Conservation (phyloP, 2,113 vertebrate species). For the Zosterops pallidus region DNA sequence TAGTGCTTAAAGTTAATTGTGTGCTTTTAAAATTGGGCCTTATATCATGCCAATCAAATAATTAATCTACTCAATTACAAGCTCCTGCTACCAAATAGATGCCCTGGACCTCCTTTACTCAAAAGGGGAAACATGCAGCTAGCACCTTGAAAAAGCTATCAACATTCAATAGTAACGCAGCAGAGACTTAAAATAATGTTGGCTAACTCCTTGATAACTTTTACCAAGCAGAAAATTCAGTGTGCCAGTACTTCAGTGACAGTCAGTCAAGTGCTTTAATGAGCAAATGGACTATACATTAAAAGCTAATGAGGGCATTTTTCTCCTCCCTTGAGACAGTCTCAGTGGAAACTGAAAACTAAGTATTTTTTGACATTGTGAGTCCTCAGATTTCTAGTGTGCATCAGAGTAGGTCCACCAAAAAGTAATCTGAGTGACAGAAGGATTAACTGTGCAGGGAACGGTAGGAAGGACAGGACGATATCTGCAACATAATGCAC, state of each 20-base stretch:
- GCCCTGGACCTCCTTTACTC: neutral
- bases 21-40: neutral
- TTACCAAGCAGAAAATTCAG: neutral
- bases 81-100: neutral
- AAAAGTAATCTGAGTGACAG: neutral
- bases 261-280: neutral
- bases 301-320: neutral
- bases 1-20: neutral
- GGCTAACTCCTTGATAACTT: neutral
- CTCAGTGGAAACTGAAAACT: neutral
- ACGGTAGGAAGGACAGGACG: neutral
- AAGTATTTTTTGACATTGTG: neutral
- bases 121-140: neutral
- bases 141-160: neutral
- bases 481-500: neutral
- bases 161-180: neutral
- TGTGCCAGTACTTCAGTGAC: neutral
- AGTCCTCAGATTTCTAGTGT: neutral
- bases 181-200: neutral
- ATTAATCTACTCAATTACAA: neutral
- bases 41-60: neutral
- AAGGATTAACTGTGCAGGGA: neutral
- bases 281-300: neutral
- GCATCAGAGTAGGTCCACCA: neutral
- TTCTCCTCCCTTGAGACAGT: neutral